These are phyloP conservation scores for Lutjanus erythropterus DNA, from an alignment of 2,113 vertebrate genomes.

Conservation along the genomic window DNA sequence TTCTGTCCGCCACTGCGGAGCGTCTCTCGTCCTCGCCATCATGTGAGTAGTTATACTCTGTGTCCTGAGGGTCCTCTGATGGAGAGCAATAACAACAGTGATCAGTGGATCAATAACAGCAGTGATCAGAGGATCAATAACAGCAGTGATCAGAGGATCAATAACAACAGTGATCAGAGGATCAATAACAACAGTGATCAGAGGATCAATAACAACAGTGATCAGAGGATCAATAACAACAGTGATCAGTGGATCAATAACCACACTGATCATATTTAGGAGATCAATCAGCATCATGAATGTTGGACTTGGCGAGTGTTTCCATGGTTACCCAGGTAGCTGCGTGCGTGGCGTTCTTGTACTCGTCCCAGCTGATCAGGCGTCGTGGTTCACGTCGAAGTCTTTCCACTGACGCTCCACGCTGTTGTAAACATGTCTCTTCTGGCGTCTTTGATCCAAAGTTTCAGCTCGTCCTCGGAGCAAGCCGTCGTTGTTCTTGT, in stretches of 20 bases:
- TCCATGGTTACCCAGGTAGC: conserved; percentile 88
- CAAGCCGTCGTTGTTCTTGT: conserved; percentile 87
- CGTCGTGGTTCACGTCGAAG: conserved; percentile 86
- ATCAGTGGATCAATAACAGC: not conserved
- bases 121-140: not conserved
- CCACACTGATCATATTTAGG: too few relatives aligned
- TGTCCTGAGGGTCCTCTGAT: conserved; percentile 85
- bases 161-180: not conserved
- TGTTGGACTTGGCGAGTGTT: not conserved
- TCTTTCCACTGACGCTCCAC: conserved; percentile 87
- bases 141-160: not conserved
- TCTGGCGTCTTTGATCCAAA: conserved; percentile 89
- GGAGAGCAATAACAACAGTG: not conserved
- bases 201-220: not conserved
- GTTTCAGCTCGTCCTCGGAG: conserved; percentile 87
- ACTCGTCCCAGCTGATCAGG: conserved; percentile 90
- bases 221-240: not conserved
- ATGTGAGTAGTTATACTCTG: conserved; percentile 92
- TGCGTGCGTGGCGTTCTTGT: conserved; percentile 89
- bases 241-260: too few relatives aligned
- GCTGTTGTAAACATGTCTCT: conserved; percentile 85
- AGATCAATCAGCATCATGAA: too few relatives aligned
- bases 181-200: not conserved
- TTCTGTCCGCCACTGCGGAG: conserved; percentile 90
- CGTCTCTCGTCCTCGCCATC: conserved; percentile 93